These are phyloP conservation scores for Sphenodon punctatus DNA, from an alignment of 2,797 vertebrate species.

Conservation along the genomic window DNA sequence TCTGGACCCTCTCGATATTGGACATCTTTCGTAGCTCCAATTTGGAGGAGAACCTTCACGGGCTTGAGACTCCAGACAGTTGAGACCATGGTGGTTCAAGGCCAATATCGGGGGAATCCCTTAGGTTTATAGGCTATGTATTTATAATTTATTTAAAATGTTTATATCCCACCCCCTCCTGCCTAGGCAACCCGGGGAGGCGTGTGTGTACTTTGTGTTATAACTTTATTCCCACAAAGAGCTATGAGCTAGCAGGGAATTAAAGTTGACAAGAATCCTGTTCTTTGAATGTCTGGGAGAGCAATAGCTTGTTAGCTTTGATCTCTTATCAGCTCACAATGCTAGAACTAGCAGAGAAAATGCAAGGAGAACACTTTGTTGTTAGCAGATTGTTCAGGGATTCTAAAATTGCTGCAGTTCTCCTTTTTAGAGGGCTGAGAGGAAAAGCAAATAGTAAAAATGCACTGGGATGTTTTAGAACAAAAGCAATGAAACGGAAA, in stretches of 20 bases:
- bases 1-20: too few relatives aligned
- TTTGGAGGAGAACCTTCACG: too few relatives aligned
- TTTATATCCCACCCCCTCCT: too few relatives aligned
- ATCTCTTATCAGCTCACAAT: slow-evolving; percentile 6
- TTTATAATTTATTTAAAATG: too few relatives aligned
- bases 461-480: not conserved
- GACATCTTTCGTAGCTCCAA: too few relatives aligned
- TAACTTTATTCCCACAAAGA: slow-evolving; percentile 33
- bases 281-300: slow-evolving; percentile 14
- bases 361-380: slow-evolving; percentile 20
- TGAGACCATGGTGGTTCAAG: too few relatives aligned
- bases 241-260: not conserved
- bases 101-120: too few relatives aligned
- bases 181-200: slow-evolving; percentile 22
- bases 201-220: slow-evolving; percentile 26
- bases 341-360: slow-evolving; percentile 26
- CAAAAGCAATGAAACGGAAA: not conserved
- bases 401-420: not conserved
- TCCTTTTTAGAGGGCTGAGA: not conserved
- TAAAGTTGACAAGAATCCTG: slow-evolving; percentile 28
- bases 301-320: slow-evolving; percentile 8
- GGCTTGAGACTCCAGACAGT: too few relatives aligned
- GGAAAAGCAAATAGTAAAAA: not conserved
- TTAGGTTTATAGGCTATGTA: too few relatives aligned
- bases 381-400: not conserved